phyloP scores from a whole-genome alignment of 2,888 invertebrate genomes.

The Iphiclides podalirius region DNA sequence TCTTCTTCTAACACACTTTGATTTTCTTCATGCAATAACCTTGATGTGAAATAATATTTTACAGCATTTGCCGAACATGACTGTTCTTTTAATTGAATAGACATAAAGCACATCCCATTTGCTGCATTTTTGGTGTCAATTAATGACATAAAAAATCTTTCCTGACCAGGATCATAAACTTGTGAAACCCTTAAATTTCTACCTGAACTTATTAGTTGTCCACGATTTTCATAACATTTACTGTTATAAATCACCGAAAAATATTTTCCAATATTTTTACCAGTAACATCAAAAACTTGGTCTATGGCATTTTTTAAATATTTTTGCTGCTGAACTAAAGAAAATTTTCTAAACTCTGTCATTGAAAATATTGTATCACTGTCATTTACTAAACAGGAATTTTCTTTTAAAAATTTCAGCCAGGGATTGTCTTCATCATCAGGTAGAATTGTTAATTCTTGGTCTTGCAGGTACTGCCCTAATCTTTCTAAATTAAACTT shows the following conservation, averaged over 20 bases:
- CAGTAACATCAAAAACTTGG: slow-evolving; percentile 84
- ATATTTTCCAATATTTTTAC: slow-evolving; percentile 82
- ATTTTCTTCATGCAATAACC: slow-evolving; percentile 51
- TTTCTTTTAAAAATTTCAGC: slow-evolving; percentile 87
- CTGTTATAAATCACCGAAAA: slow-evolving; percentile 79
- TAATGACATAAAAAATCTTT: slow-evolving; percentile 75
- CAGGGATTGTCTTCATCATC: slow-evolving; percentile 87
- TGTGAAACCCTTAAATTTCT: slow-evolving; percentile 68
- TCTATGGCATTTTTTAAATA: slow-evolving; percentile 83
- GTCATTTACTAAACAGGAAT: slow-evolving; percentile 85
- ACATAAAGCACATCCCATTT: slow-evolving; percentile 73
- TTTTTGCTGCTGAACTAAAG: slow-evolving; percentile 90
- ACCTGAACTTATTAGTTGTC: slow-evolving; percentile 36
- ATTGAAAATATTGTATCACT: slow-evolving; percentile 86
- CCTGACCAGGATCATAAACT: slow-evolving; percentile 66
- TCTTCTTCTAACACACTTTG: slow-evolving; percentile 41
- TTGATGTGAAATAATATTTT: slow-evolving; percentile 75
- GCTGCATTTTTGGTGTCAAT: slow-evolving; percentile 56
- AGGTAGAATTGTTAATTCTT: slow-evolving; percentile 85
- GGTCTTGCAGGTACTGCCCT: slow-evolving; percentile 93
- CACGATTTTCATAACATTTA: slow-evolving; percentile 65
- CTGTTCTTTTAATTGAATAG: slow-evolving; percentile 66
- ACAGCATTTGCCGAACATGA: slow-evolving; percentile 66
- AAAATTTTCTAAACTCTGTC: slow-evolving; percentile 86
- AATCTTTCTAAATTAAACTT: slow-evolving; percentile 92